phyloP scores from a whole-genome alignment of 2,888 invertebrate species.

The Belgica antarctica region DNA sequence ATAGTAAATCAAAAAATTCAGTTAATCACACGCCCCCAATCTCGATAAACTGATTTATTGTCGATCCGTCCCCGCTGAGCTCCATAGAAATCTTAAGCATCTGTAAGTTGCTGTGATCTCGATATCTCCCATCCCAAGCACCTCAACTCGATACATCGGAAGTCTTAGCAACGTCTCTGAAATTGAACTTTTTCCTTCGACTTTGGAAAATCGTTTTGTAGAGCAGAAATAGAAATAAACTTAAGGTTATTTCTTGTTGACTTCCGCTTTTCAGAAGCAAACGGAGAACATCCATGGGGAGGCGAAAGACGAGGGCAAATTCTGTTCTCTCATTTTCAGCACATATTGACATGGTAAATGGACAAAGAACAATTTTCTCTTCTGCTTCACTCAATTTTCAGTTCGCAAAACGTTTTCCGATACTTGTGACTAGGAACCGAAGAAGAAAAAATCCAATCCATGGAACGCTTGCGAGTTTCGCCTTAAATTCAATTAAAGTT shows the following conservation, averaged over 20 bases:
- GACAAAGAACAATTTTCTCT: background rate
- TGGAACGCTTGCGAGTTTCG: too few species aligned
- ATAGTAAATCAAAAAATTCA: constrained; percentile 1
- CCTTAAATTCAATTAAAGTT: too few species aligned
- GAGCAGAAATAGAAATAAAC: too few species aligned
- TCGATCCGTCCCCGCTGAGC: background rate
- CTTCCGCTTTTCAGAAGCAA: constrained; percentile 12
- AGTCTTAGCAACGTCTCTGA: background rate
- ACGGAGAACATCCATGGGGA: background rate
- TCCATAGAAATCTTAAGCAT: background rate
- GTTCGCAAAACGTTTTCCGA: too few species aligned
- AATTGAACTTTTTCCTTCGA: constrained; percentile 1
- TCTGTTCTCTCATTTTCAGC: background rate
- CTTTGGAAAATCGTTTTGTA: too few species aligned
- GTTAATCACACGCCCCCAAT: background rate
- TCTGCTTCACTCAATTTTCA: too few species aligned
- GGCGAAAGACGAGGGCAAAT: background rate
- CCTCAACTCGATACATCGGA: too few species aligned
- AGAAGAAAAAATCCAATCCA: too few species aligned
- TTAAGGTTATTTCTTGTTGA: background rate
- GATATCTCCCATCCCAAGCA: too few species aligned
- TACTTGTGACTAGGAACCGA: too few species aligned
- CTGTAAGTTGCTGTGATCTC: background rate
- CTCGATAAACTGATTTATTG: background rate
- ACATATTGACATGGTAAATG: constrained; percentile 19